A percentile compares a stretch with the other conserved stretches of the same genome.
These are phyloP conservation scores for Philopotamus ludificatus DNA, from an alignment of 1,140 invertebrate genomes.

Conservation along the genomic window DNA sequence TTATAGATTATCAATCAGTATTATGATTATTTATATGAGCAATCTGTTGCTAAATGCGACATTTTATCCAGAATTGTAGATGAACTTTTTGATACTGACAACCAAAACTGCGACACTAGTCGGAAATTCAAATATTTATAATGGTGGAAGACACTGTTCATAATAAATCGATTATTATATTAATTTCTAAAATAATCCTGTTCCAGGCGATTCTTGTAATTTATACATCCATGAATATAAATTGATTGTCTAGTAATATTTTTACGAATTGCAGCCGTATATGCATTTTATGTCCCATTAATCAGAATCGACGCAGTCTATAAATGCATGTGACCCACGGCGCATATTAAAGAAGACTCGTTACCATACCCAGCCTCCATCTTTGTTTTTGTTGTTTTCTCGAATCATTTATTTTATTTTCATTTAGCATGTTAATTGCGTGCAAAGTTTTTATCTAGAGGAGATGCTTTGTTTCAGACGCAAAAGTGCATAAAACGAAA, in stretches of 20 bases:
- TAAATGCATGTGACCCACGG: not conserved
- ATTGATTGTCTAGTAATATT: not conserved
- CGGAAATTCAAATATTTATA: no score
- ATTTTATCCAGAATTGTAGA: no score
- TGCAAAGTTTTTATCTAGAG: conserved; percentile 20
- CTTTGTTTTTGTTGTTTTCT: not conserved
- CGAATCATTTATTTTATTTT: conserved; percentile 7
- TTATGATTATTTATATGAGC: no score
- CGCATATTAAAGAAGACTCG: not conserved
- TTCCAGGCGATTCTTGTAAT: no score
- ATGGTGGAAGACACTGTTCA: no score
- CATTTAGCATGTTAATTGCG: conserved; percentile 25
- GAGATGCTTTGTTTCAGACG: conserved; percentile 17
- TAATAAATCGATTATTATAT: no score
- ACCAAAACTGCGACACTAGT: no score
- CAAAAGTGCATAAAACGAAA: conserved; percentile 9
- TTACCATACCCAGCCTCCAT: not conserved
- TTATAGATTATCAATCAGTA: no score
- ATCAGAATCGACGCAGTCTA: not conserved
- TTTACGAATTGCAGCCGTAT: not conserved
- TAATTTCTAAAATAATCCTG: no score
- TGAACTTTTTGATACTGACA: no score
- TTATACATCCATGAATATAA: no score
- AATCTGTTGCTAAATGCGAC: no score
- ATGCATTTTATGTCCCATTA: not conserved